phyloP scores from a whole-genome alignment of 2,113 vertebrate genomes.

The Eubucco bourcierii region DNA sequence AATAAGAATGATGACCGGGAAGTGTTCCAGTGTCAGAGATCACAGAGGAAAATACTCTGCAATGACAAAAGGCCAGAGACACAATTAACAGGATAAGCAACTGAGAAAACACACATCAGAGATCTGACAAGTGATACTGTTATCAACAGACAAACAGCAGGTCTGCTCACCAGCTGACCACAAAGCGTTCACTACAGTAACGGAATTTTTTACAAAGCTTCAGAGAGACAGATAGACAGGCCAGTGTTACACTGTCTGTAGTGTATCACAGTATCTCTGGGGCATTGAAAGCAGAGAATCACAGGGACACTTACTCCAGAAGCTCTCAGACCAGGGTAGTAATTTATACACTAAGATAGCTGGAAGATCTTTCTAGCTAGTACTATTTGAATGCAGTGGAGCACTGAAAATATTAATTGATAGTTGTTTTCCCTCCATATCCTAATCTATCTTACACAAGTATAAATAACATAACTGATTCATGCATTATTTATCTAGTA shows the following conservation, averaged over 20 bases:
- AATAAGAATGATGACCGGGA: background rate
- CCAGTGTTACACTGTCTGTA: background rate
- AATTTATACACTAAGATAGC: background rate
- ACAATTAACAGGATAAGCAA: background rate
- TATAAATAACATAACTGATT: background rate
- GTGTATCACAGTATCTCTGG: background rate
- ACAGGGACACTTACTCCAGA: background rate
- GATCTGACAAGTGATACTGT: background rate
- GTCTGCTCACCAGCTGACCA: background rate
- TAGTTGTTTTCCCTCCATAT: background rate
- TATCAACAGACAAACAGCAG: background rate
- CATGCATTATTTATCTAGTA: background rate
- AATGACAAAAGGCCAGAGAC: background rate
- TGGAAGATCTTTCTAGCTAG: slow-evolving; percentile 4
- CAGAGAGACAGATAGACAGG: background rate
- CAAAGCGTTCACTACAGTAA: background rate
- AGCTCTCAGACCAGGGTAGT: background rate
- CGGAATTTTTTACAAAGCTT: background rate
- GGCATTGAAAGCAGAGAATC: background rate
- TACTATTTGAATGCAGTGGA: background rate
- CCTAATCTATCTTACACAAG: background rate
- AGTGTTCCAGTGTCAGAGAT: background rate
- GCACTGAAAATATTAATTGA: background rate
- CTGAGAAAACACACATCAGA: background rate
- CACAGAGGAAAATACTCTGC: background rate